Evolutionary conservation across 2,888 invertebrate genomes (phyloP).

Genomic region (Lasioglossum calceatum): DNA sequence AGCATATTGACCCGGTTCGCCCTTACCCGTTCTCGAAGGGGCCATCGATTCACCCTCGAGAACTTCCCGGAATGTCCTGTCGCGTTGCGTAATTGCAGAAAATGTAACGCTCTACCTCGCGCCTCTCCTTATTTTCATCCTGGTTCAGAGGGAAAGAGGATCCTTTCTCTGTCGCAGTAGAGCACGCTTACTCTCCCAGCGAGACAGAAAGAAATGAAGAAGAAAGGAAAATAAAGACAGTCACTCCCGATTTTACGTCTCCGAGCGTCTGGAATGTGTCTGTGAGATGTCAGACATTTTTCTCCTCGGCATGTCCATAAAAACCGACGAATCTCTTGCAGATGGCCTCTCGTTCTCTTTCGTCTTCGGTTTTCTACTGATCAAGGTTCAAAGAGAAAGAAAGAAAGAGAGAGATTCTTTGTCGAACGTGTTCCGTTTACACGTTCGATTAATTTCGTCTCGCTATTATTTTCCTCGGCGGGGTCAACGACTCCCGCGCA

Average conservation of each 20-base stretch:
- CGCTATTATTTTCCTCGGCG: slow-evolving; percentile 24
- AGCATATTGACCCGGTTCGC: slow-evolving; percentile 9
- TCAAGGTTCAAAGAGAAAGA: neutral
- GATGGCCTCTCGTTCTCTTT: slow-evolving; percentile 6
- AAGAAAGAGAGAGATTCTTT: neutral
- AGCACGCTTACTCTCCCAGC: neutral
- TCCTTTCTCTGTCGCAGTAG: neutral
- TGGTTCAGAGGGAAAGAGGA: slow-evolving; percentile 1
- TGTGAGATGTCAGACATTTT: slow-evolving; percentile 49
- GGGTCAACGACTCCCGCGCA: slow-evolving; percentile 33
- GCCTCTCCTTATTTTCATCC: slow-evolving; percentile 24
- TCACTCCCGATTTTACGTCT: slow-evolving; percentile 38
- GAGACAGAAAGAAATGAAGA: neutral
- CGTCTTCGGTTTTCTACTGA: neutral
- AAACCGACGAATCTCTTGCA: slow-evolving; percentile 52
- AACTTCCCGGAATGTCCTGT: neutral
- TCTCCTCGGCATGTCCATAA: slow-evolving; percentile 35
- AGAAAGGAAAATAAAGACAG: neutral
- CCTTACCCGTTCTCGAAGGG: neutral
- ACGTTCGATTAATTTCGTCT: slow-evolving; percentile 41
- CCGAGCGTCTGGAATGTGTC: slow-evolving; percentile 45
- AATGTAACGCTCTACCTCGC: neutral
- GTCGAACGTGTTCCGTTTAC: slow-evolving; percentile 19
- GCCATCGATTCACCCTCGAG: slow-evolving; percentile 2
- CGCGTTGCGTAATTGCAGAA: slow-evolving; percentile 35